phyloP scores from a whole-genome alignment of 2,888 invertebrate genomes.

The Rapana venosa region DNA sequence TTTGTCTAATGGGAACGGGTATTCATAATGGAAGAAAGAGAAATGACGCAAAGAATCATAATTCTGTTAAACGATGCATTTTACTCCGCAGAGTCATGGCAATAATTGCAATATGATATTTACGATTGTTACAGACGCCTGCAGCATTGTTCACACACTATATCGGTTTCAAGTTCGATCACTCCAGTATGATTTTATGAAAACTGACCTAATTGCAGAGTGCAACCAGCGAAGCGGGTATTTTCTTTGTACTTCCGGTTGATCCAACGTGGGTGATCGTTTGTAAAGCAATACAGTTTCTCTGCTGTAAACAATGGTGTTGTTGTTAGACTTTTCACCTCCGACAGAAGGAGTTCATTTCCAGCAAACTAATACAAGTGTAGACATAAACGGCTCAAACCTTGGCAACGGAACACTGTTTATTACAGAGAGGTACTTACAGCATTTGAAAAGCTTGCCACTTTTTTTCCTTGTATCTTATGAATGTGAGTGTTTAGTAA shows the following conservation, averaged over 20 bases:
- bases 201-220: neutral
- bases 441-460: neutral
- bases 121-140: no score
- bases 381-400: conserved; percentile 83
- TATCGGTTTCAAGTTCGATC: neutral
- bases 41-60: no score
- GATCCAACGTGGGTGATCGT: conserved; percentile 12
- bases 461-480: neutral
- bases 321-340: conserved; percentile 72
- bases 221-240: conserved; percentile 12
- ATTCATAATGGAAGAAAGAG: no score
- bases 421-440: conserved; percentile 84
- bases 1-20: no score
- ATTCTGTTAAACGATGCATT: no score
- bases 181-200: neutral
- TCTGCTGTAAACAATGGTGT: conserved; percentile 59
- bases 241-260: neutral
- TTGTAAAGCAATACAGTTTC: neutral
- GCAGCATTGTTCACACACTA: no score
- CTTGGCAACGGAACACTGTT: conserved; percentile 85
- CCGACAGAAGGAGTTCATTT: conserved; percentile 77
- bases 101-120: no score
- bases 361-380: conserved; percentile 81
- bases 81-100: no score
- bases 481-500: no score